These are phyloP conservation scores for Ypsolopha scabrella DNA, from an alignment of 2,888 invertebrate genomes.

Conservation along the genomic window DNA sequence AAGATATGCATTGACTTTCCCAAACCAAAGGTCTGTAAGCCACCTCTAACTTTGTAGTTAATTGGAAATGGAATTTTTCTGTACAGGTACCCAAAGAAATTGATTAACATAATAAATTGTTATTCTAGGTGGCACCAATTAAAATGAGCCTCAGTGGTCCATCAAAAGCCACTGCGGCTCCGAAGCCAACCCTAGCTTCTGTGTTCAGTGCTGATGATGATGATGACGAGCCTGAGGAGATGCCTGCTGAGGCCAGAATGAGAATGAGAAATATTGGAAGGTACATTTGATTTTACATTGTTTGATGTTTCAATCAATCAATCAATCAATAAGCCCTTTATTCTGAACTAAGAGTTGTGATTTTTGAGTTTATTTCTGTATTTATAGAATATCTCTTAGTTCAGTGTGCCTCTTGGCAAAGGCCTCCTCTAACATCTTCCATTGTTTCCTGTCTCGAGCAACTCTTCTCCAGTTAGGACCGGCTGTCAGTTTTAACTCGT, in stretches of 20 bases:
- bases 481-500: too few species aligned
- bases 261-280: conserved; percentile 94
- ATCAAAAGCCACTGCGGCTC: conserved; percentile 36
- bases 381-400: too few species aligned
- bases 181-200: conserved; percentile 73
- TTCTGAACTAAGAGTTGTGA: too few species aligned
- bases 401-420: too few species aligned
- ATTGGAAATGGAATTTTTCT: neutral
- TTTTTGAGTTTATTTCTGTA: too few species aligned
- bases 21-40: conserved; percentile 55
- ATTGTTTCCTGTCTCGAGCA: too few species aligned
- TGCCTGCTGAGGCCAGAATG: conserved; percentile 94
- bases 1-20: conserved; percentile 74
- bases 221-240: conserved; percentile 87
- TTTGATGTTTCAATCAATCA: too few species aligned
- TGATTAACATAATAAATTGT: neutral
- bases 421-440: too few species aligned
- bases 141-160: conserved; percentile 76
- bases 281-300: conserved; percentile 36
- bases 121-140: conserved; percentile 46
- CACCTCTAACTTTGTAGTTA: neutral
- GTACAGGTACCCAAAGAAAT: neutral
- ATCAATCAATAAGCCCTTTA: too few species aligned
- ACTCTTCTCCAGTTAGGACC: too few species aligned
- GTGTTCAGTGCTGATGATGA: conserved; percentile 83